A percentile compares a stretch with the other conserved stretches of the same genome.
Evolutionary conservation across 2,113 vertebrate species (phyloP).

Genomic region (Xenopus borealis): DNA sequence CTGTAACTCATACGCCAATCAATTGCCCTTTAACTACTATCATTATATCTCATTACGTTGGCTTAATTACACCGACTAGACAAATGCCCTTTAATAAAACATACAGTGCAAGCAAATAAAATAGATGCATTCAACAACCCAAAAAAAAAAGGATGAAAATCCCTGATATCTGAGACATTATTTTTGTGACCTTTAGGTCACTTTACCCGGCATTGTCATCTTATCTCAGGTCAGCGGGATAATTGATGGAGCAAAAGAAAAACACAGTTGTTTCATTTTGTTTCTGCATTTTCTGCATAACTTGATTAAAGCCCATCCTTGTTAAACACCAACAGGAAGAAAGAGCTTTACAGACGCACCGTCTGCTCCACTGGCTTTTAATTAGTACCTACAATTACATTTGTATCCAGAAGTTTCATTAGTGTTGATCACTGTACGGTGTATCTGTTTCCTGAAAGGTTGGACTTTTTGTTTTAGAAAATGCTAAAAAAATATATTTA

Average conservation of each 20-base stretch:
- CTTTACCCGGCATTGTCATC: slow-evolving; percentile 52
- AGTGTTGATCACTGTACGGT: no score
- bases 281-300: slow-evolving; percentile 53
- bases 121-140: slow-evolving; percentile 41
- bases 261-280: slow-evolving; percentile 37
- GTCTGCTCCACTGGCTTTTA: no score
- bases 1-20: no score
- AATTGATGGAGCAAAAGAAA: slow-evolving; percentile 49
- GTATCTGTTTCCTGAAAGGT: no score
- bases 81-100: background rate
- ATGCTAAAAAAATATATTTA: no score
- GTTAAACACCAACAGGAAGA: slow-evolving; percentile 14
- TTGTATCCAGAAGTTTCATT: no score
- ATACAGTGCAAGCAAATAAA: slow-evolving; percentile 34
- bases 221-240: slow-evolving; percentile 45
- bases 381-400: no score
- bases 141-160: slow-evolving; percentile 48
- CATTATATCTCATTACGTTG: no score
- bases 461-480: no score
- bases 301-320: slow-evolving; percentile 49
- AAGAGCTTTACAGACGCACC: no score
- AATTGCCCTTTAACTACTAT: no score
- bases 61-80: no score
- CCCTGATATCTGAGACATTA: slow-evolving; percentile 49
- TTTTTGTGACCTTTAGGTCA: slow-evolving; percentile 48